These are phyloP conservation scores for Carcharodon carcharias DNA, from an alignment of 2,797 vertebrate genomes.

Conservation along the genomic window DNA sequence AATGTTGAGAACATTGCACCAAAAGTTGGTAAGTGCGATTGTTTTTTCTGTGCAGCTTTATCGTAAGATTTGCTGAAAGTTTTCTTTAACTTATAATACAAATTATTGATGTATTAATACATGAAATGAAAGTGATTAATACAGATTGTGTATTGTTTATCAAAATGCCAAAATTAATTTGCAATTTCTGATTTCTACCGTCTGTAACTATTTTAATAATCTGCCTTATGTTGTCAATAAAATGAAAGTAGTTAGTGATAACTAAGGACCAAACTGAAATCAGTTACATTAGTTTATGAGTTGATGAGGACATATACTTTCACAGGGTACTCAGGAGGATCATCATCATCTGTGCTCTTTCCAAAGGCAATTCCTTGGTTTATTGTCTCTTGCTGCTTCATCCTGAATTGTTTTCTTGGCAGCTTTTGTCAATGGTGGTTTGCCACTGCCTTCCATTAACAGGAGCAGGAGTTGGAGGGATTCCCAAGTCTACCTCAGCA, in stretches of 20 bases:
- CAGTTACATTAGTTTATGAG: background rate
- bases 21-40: conserved; percentile 28
- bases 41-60: background rate
- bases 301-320: background rate
- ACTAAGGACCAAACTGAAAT: background rate
- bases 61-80: background rate
- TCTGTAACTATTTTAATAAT: background rate
- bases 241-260: background rate
- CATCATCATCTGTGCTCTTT: too few species aligned
- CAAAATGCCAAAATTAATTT: background rate
- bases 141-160: background rate
- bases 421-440: too few species aligned
- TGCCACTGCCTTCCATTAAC: too few species aligned
- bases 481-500: too few species aligned
- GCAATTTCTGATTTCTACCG: background rate
- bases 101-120: background rate
- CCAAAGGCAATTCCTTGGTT: too few species aligned
- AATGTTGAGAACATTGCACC: conserved; percentile 46
- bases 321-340: background rate
- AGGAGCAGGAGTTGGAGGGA: too few species aligned
- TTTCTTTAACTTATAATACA: background rate
- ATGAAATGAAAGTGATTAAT: background rate
- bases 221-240: background rate
- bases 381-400: too few species aligned
- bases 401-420: too few species aligned